These are phyloP conservation scores for Drosophila mimetica DNA, from an alignment of 2,888 invertebrate species.

Conservation along the genomic window DNA sequence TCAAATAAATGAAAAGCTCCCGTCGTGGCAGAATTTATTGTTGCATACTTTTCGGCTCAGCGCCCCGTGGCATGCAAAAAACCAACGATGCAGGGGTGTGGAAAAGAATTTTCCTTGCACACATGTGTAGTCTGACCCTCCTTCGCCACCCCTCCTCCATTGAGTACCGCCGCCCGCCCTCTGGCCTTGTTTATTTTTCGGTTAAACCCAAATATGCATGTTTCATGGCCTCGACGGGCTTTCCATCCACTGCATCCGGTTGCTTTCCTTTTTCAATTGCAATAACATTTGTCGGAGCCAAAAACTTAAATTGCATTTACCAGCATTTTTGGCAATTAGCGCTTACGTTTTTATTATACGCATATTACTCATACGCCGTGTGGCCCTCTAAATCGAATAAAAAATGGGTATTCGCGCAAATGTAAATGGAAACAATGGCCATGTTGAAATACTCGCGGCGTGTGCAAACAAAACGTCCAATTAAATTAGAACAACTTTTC, in stretches of 20 bases:
- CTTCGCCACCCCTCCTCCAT: too few relatives aligned
- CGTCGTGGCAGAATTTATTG: constrained; percentile 68
- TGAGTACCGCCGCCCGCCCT: too few relatives aligned
- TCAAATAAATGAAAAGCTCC: constrained; percentile 53
- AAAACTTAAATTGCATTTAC: constrained; percentile 75
- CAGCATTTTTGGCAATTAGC: constrained; percentile 65
- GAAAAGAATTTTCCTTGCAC: constrained; percentile 42
- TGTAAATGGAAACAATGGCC: constrained; percentile 55
- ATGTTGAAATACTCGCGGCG: constrained; percentile 43
- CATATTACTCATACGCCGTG: constrained; percentile 57
- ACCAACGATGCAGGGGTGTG: constrained; percentile 12
- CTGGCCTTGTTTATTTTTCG: constrained; percentile 71
- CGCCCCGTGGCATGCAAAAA: constrained; percentile 54
- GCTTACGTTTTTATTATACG: constrained; percentile 39
- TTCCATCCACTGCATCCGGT: constrained; percentile 23
- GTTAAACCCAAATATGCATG: constrained; percentile 77
- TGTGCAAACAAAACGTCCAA: constrained; percentile 59
- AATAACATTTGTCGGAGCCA: constrained; percentile 70
- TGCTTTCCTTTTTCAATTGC: constrained; percentile 64
- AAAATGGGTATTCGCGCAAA: constrained; percentile 35
- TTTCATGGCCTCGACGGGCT: constrained; percentile 62
- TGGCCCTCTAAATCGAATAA: constrained; percentile 65
- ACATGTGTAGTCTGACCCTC: constrained; percentile 43
- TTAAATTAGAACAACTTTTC: constrained; percentile 73
- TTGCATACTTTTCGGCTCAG: constrained; percentile 79